Evolutionary conservation across 1,140 invertebrate species (phyloP), one percentile per base, ranked within the genome.

Genomic region (Sminthurinus signatus): DNA sequence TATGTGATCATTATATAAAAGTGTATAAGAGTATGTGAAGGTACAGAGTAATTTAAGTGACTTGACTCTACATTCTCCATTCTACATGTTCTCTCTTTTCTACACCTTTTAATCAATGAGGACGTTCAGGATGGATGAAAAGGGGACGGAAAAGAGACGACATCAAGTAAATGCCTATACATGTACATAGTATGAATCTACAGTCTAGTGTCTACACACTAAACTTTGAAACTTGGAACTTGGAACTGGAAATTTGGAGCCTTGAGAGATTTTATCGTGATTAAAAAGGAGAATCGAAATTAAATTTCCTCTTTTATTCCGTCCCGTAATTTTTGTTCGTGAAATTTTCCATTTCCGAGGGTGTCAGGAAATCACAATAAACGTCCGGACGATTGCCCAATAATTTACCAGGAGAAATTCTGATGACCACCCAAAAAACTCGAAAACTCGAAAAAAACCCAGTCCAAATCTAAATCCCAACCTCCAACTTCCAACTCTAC

Each of bases 301-400:
- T 70, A 70, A 67, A 64, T 70, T 67, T 70, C 65, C 65, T 62
- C 68, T 58, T 61, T 64, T 61, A 31, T 32, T 54, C 42, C 43
- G 55, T 15, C 28, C 31, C 28, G 44, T 67, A 63, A 55, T 67
- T 48, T 59, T 54, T 36, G 48, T 29, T 59, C 21, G 28, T 46
- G 51, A 68, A 65, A 71, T 71, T 68, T 68, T 46, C 69, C 63
- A 71, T 71, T 71, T 71, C 69, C 69, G 21, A 28, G 44, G 56
- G 66, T 65, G 69, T 68, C 60, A 71, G 60, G 69, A 70, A 70
- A 71, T 71, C 65, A 71, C 65, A 68, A 71, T 71, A 68, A 71
- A 68, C 48, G 69, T 68, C 69, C 5, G 39, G 61, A 50, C 52
- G 60, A 67, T 67, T 67, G 68, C 51, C 62, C 59, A 60, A 67